These are phyloP conservation scores for Archilochus colubris DNA, from an alignment of 2,113 vertebrate species.

Conservation along the genomic window DNA sequence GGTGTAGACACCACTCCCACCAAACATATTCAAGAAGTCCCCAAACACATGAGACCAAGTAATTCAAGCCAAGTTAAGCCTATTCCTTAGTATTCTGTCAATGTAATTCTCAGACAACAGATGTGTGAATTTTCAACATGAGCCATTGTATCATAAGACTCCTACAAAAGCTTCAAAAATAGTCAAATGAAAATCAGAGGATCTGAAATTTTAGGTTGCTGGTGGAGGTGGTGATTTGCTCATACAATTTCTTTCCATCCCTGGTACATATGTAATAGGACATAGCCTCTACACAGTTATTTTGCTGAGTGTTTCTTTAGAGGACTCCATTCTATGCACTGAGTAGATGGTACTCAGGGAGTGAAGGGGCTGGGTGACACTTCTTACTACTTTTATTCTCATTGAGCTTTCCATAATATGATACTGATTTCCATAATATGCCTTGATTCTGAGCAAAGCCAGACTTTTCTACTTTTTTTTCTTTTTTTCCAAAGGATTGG, in stretches of 20 bases:
- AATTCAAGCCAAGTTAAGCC: background rate
- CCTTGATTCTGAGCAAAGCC: constrained; percentile 3
- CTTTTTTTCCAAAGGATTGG: background rate
- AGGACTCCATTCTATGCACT: background rate
- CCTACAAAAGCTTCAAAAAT: background rate
- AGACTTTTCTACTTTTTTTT: background rate
- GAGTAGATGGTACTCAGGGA: background rate
- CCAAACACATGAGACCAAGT: background rate
- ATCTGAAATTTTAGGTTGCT: background rate
- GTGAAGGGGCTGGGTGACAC: background rate
- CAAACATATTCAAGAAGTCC: background rate
- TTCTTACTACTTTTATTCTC: background rate
- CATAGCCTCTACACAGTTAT: background rate
- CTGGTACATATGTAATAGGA: background rate
- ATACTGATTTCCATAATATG: background rate
- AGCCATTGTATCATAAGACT: background rate
- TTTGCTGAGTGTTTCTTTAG: background rate
- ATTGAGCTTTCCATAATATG: background rate
- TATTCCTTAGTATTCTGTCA: background rate
- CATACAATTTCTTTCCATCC: background rate
- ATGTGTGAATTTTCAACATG: background rate
- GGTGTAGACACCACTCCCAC: background rate
- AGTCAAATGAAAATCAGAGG: background rate
- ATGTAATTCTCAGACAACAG: background rate
- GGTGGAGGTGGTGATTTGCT: background rate